Conservation (phyloP, 1,140 invertebrate genomes). For the Tetragonula clypearis region DNA sequence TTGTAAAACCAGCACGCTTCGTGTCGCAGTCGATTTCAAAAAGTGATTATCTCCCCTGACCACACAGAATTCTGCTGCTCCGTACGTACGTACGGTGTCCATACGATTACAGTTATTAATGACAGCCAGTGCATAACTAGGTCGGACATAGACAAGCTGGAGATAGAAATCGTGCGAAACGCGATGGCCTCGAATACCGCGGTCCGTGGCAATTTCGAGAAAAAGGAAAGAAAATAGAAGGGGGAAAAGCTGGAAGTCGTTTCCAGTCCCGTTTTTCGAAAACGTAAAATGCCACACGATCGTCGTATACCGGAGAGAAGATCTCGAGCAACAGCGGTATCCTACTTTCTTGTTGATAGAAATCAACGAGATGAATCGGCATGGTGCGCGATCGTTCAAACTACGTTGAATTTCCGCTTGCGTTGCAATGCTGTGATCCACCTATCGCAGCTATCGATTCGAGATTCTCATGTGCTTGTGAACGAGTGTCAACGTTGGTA, state of each 20-base stretch:
- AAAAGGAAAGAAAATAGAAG: not conserved
- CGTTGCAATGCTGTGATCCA: no score
- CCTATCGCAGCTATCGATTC: no score
- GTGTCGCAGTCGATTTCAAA: not conserved
- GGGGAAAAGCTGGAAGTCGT: no score
- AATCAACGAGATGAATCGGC: not conserved
- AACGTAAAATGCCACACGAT: not conserved
- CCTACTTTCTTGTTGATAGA: not conserved
- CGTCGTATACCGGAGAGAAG: not conserved
- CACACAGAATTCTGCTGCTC: not conserved
- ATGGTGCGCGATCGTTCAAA: not conserved
- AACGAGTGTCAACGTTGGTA: no score
- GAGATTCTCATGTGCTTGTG: no score
- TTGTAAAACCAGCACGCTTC: not conserved
- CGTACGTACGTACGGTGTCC: no score
- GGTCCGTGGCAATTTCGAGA: not conserved
- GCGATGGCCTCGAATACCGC: not conserved
- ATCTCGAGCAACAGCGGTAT: not conserved
- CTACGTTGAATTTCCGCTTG: not conserved
- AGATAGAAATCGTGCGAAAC: not conserved
- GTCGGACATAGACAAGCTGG: not conserved
- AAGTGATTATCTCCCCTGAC: not conserved
- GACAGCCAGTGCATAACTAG: not conserved
- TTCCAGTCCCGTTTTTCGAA: no score
- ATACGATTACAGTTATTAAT: constrained; percentile 1